These are phyloP conservation scores for Caenorhabditis brenneri DNA, from an alignment of 1,140 invertebrate species.

Conservation along the genomic window DNA sequence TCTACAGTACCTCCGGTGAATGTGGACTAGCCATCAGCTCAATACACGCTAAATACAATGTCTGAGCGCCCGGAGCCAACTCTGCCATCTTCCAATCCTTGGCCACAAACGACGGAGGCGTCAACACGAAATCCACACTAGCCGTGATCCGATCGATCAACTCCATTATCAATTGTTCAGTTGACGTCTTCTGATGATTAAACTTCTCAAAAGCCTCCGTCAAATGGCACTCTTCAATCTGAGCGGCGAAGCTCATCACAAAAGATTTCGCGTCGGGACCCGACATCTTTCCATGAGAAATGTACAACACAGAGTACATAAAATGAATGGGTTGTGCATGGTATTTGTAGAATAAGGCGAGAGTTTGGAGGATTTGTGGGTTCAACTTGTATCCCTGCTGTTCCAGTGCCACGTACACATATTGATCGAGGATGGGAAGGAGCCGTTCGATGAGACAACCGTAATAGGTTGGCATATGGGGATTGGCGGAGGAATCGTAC, in stretches of 20 bases:
- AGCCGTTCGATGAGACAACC: constrained; percentile 50
- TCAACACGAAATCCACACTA: constrained; percentile 46
- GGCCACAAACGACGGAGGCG: constrained; percentile 44
- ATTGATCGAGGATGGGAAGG: constrained; percentile 43
- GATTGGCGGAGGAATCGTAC: not conserved
- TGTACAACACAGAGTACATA: not conserved
- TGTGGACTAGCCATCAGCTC: constrained; percentile 55
- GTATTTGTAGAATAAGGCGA: constrained; percentile 1
- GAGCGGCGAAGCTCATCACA: not conserved
- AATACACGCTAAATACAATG: constrained; percentile 49
- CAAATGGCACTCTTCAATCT: constrained; percentile 36
- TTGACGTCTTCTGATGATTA: constrained; percentile 39
- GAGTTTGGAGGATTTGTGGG: not conserved
- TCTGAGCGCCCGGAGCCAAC: constrained; percentile 40
- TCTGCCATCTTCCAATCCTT: constrained; percentile 52
- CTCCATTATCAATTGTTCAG: constrained; percentile 5
- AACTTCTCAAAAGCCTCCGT: constrained; percentile 22
- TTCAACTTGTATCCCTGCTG: constrained; percentile 3
- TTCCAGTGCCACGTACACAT: not conserved
- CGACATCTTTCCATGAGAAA: not conserved
- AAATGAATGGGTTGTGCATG: not conserved
- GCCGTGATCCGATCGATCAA: constrained; percentile 35
- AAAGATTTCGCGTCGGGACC: constrained; percentile 23
- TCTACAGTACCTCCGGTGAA: too few relatives aligned
- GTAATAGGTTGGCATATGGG: constrained; percentile 51